Base-by-base conservation (phyloP, 2,113 vertebrate species). In the Oncorhynchus nerka region DNA sequence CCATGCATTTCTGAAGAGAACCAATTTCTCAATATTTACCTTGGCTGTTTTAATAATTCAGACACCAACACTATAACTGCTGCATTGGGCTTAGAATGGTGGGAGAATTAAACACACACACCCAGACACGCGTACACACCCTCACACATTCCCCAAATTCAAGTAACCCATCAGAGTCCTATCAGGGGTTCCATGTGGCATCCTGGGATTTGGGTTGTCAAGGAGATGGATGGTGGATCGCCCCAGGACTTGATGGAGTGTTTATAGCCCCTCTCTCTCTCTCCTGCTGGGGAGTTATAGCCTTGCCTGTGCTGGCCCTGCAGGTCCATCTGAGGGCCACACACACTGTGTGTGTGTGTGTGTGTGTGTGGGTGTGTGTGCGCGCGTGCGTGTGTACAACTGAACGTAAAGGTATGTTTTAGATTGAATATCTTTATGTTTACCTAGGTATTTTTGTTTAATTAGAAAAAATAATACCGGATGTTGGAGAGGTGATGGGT, bases 201-300 rank as follows among this genome's bases (percentile, higher is more conserved):
- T 51, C 26, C 61, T 81, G 79, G 77, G 83, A 74, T 80, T 78
- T 69, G 3, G 9, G 68, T 84, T 87, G 86, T 88, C 85, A 83
- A 73, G 67, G 77, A 86, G 83, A 89, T 88, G 81, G 85, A 90
- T 89, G 16, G 55, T 24, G 45, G 57, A 24, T 71, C 69, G 75
- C 70, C 73, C 65, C 12, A 22, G 13, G 75, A 62, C 49, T 39
- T 78, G 78, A 82, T 76, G 77, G 74, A 84, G 77, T 79, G 83
- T 88, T 90, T 83, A 87, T 89, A 85, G 78, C 72, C 72, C 68
- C 45, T 64, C 26, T 34, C 32, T 45, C 68, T 45, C 68, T 51
- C 30, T 75, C 26, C 49, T 32, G 68, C n/a, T 62, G 22, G 55
- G 79, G 68, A 84, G 75, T 69, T 81, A 71, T 28, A 65, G 74